Conservation (phyloP, 92 coral and sea anemone genomes). For the Galaxea fascicularis region DNA sequence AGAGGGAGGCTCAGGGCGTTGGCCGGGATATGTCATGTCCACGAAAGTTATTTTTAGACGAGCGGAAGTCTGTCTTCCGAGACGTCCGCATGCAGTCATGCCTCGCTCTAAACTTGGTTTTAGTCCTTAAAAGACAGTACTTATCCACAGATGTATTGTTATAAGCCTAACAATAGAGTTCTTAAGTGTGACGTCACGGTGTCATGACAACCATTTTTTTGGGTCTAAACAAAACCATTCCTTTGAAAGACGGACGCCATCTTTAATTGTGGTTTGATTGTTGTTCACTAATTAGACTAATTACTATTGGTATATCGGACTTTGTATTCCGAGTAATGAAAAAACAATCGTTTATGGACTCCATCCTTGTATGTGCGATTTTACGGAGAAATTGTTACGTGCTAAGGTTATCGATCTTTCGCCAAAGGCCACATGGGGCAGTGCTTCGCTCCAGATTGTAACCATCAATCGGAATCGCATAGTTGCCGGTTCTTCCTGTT, state of each 20-base stretch:
- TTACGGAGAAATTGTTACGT: not conserved
- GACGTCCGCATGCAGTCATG: no score
- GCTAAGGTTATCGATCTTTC: not conserved
- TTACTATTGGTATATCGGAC: constrained; percentile 6
- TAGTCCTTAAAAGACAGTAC: no score
- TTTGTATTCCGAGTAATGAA: not conserved
- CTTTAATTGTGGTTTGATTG: not conserved
- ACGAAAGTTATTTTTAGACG: no score
- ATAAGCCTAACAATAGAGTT: not conserved
- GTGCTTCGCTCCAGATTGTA: constrained; percentile 35
- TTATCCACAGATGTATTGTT: no score
- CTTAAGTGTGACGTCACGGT: constrained; percentile 19
- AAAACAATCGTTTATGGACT: not conserved
- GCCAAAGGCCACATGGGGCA: constrained; percentile 19
- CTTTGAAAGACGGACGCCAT: constrained; percentile 20
- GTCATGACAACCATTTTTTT: constrained; percentile 23
- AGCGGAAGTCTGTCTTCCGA: no score
- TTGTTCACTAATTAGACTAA: not conserved
- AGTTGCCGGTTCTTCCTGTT: constrained; percentile 33
- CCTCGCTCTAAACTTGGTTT: no score
- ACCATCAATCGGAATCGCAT: constrained; percentile 29
- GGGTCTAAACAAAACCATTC: constrained; percentile 22
- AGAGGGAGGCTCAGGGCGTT: no score
- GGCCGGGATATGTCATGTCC: no score
- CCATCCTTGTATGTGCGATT: not conserved